Evolutionary conservation across 2,797 vertebrate species (phyloP).

Genomic region (Nasua narica): DNA sequence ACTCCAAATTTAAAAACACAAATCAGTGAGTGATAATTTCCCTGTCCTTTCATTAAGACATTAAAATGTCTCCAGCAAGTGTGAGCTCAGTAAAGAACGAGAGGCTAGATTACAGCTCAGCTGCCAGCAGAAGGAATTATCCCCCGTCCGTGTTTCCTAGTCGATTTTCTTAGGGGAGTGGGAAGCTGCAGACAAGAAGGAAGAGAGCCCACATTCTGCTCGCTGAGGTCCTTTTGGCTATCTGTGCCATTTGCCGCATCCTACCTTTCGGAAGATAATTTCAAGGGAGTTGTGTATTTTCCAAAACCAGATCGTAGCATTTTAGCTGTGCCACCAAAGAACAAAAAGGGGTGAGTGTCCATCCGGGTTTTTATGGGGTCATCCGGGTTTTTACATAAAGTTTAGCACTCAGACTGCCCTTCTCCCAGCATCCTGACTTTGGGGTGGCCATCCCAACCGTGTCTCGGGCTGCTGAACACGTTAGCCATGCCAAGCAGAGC

Average conservation of each 20-base stretch:
- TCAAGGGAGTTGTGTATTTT: background rate
- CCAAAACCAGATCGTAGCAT: background rate
- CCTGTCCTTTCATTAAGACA: slow-evolving; percentile 53
- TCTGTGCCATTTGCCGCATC: background rate
- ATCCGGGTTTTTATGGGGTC: too few species aligned
- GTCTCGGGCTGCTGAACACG: background rate
- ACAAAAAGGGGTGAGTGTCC: background rate
- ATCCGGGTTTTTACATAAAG: background rate
- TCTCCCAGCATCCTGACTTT: background rate
- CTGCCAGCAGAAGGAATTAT: rapidly evolving
- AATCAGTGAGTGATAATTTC: slow-evolving; percentile 56
- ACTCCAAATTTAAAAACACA: slow-evolving; percentile 60
- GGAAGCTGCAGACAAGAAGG: background rate
- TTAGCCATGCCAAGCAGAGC: background rate
- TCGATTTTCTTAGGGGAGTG: background rate
- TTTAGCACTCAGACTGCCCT: background rate
- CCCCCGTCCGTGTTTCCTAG: background rate
- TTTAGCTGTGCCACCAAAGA: background rate
- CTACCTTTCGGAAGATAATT: background rate
- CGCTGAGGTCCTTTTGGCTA: background rate
- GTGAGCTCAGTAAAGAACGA: background rate
- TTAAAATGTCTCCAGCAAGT: slow-evolving; percentile 36
- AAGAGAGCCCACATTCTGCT: background rate
- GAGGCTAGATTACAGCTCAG: rapidly evolving
- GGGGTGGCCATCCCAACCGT: background rate